Evolutionary conservation across 1,140 invertebrate species (phyloP).

Genomic region (Lamellibrachia luymesi): DNA sequence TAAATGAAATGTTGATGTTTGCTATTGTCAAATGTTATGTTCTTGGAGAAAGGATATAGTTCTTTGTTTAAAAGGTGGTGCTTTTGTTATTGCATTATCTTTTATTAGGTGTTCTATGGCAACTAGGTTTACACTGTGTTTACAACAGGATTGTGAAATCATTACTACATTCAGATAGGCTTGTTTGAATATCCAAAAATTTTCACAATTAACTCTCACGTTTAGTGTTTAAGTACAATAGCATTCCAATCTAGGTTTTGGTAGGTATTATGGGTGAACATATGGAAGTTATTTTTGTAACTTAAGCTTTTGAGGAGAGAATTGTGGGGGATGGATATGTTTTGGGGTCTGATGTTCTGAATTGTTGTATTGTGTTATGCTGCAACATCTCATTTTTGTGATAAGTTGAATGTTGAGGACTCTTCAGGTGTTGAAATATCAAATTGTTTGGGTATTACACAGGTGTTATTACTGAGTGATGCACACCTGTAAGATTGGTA

Average conservation of each 20-base stretch:
- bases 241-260: neutral
- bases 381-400: too few relatives aligned
- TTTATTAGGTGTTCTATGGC: neutral
- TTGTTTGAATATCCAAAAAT: neutral
- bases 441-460: too few relatives aligned
- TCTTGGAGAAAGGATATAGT: too few relatives aligned
- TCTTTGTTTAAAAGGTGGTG: too few relatives aligned
- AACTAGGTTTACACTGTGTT: neutral
- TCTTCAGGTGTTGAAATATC: too few relatives aligned
- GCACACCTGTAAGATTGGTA: too few relatives aligned
- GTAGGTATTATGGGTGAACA: neutral
- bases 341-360: too few relatives aligned
- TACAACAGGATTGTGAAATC: neutral
- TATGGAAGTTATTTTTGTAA: neutral
- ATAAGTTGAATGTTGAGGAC: too few relatives aligned
- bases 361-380: too few relatives aligned
- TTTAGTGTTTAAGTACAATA: neutral
- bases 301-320: neutral
- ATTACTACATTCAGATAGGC: slow-evolving; percentile 7
- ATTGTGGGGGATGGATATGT: neutral
- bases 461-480: too few relatives aligned
- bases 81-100: neutral
- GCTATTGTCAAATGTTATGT: too few relatives aligned
- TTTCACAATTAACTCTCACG: neutral
- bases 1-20: too few relatives aligned